Conservation (phyloP, 64 coral and sea anemone genomes). For the Pachyseris speciosa region DNA sequence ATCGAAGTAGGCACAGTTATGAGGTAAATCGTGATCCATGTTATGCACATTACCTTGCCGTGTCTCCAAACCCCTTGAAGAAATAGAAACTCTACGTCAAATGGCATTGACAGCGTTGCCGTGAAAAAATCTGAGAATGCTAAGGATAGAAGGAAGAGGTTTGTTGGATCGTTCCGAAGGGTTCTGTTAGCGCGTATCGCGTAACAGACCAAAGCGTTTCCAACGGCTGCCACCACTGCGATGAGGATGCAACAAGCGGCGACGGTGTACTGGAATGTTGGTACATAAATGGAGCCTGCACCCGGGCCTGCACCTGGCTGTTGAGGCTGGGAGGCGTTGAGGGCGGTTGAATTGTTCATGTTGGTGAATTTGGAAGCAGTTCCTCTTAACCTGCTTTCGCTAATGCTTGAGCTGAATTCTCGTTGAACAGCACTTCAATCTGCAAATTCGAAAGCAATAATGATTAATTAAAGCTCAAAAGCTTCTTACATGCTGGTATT, state of each 20-base stretch:
- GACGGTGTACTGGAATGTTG: neutral
- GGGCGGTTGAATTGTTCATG: neutral
- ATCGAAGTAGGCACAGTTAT: slow-evolving; percentile 38
- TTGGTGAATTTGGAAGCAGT: neutral
- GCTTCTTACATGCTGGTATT: no score
- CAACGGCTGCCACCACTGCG: slow-evolving; percentile 8
- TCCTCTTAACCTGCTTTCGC: neutral
- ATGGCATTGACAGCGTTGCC: neutral
- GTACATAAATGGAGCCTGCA: neutral
- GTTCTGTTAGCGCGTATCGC: slow-evolving; percentile 3
- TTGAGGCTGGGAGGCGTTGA: neutral
- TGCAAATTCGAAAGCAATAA: no score
- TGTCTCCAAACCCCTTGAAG: slow-evolving; percentile 27
- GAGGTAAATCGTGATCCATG: neutral
- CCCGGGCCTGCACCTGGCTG: neutral
- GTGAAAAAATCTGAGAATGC: slow-evolving; percentile 57
- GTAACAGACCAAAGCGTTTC: slow-evolving; percentile 30
- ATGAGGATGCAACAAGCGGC: neutral
- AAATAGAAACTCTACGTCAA: slow-evolving; percentile 39
- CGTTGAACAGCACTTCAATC: no score
- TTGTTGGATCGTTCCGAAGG: slow-evolving; percentile 35
- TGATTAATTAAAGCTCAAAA: no score
- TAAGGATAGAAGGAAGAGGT: slow-evolving; percentile 12
- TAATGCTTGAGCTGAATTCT: neutral
- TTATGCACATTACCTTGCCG: slow-evolving; percentile 19